Percentiles rank a stretch among this genome's conserved stretches.
These are phyloP conservation scores for Phoebastria nigripes DNA, from an alignment of 2,797 vertebrate genomes.

Conservation along the genomic window DNA sequence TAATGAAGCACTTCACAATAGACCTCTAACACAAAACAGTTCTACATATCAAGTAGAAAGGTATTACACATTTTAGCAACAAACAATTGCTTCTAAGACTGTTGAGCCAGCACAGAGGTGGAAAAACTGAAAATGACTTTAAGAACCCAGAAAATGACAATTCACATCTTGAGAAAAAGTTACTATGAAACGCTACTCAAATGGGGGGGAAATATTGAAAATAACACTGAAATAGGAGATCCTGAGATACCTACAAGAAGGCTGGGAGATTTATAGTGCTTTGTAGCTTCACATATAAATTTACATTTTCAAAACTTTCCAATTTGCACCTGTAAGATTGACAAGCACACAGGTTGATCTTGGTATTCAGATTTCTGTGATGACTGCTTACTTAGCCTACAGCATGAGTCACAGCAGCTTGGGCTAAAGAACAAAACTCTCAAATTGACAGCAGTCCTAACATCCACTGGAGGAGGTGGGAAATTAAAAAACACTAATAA, in stretches of 20 bases:
- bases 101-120: neutral
- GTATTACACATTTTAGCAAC: neutral
- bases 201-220: neutral
- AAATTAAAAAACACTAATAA: neutral
- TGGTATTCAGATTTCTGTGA: neutral
- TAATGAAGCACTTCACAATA: neutral
- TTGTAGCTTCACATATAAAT: neutral
- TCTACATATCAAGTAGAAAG: neutral
- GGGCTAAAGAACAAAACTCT: neutral
- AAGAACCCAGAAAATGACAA: neutral
- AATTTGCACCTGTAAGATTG: neutral
- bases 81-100: neutral
- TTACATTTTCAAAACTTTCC: neutral
- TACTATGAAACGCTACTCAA: neutral
- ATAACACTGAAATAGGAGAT: neutral
- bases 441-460: neutral
- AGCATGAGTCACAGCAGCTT: neutral
- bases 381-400: neutral
- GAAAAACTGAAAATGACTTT: neutral
- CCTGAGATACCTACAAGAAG: neutral
- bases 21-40: neutral
- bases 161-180: neutral
- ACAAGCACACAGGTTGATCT: neutral
- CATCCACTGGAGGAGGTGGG: neutral
- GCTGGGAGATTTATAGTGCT: neutral